Conservation (phyloP, 2,888 invertebrate species). For the Chirona hameri region DNA sequence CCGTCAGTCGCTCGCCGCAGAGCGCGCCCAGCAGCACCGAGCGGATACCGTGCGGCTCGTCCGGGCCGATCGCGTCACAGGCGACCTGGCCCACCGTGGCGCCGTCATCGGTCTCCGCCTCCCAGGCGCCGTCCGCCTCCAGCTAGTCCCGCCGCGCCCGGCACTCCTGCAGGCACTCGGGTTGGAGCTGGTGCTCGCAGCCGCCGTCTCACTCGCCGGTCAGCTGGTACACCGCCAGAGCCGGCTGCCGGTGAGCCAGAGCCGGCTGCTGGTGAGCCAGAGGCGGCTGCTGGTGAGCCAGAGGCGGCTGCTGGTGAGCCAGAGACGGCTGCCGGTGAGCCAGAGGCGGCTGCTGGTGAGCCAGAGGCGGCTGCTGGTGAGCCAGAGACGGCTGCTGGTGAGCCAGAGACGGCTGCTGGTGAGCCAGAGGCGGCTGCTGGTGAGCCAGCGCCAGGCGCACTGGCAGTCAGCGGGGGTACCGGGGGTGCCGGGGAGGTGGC, state of each 20-base stretch:
- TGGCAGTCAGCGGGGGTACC: too few relatives aligned
- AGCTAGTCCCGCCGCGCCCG: background rate
- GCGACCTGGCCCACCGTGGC: too few relatives aligned
- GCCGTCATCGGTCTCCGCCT: background rate
- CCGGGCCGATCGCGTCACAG: too few relatives aligned
- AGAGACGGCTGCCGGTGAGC: too few relatives aligned
- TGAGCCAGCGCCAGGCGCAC: background rate
- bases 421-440: background rate
- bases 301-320: background rate
- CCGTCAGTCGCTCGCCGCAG: too few relatives aligned
- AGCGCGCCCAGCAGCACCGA: too few relatives aligned
- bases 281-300: background rate
- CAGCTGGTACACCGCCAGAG: background rate
- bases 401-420: background rate
- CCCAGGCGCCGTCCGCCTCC: background rate
- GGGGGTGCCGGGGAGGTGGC: background rate
- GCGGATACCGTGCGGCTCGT: too few relatives aligned
- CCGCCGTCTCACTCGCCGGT: background rate
- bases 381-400: background rate
- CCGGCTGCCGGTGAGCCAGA: background rate
- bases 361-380: background rate
- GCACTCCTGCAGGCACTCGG: background rate
- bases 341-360: background rate
- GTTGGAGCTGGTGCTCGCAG: background rate
- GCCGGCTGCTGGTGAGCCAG: background rate